Evolutionary conservation across 2,888 invertebrate species (phyloP), one percentile per base, ranked within the genome.

Genomic region (Athetis lepigone): DNA sequence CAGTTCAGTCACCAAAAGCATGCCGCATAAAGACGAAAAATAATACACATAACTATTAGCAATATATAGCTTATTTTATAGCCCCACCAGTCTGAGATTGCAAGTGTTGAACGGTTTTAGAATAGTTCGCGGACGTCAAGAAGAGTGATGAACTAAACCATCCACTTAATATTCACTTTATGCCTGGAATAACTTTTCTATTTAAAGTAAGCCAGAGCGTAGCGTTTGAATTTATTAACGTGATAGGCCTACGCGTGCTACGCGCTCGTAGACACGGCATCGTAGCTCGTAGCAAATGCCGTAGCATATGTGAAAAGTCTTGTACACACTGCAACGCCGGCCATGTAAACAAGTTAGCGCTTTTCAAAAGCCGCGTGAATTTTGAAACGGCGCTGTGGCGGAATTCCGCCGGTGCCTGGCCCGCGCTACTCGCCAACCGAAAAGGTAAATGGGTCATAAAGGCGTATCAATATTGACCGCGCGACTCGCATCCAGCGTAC

Each of bases 381-480:
- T 90, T 90, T 88, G 74, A 90, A 91, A 88, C 84, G 86, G 70
- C 75, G 73, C 63, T 83, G 75, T 72, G 82, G 74, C 88, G 91
- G 89, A 91, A 89, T 89, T 91, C 90, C 89, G 87, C 75, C 82
- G 85, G 81, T 71, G 79, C 64, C 76, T 77, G 79, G 52, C 29
- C 78, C 75, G 74, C 82, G 82, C 81, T 80, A 83, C 86, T 79
- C 84, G 85, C 82, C 84, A 80, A 79, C 87, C 87, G 79, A 90
- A 92, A 93, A 92, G 90, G 92, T 92, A 92, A 93, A 93, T 92
- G 92, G 92, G 88, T 91, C 91, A 93, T 93, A 93, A 93, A 92
- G 84, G 86, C 89, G 88, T 92, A 92, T 93, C 94, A 93, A 92
- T 93, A 92, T 92, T 93, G 92, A 92, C 91, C 90, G 90, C 87